Conservation (phyloP, 2,113 vertebrate genomes). For the Pedetes capensis region DNA sequence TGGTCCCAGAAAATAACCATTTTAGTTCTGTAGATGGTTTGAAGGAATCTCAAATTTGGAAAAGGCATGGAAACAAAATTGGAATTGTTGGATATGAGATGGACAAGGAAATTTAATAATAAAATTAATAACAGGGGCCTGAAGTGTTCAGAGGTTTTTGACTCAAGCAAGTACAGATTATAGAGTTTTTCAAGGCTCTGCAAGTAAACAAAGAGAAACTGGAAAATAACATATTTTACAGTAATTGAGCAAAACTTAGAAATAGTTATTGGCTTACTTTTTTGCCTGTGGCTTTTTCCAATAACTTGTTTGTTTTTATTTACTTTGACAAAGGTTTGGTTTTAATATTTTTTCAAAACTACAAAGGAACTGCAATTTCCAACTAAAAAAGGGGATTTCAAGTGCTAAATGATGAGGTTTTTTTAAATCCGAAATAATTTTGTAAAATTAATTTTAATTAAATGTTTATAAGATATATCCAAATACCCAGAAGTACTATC, state of each 20-base stretch:
- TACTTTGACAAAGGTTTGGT: not conserved
- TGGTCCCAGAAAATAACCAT: constrained; percentile 30
- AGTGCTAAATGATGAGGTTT: constrained; percentile 34
- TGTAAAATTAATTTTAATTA: constrained; percentile 44
- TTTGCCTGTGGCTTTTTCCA: constrained; percentile 26
- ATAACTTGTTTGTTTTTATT: constrained; percentile 24
- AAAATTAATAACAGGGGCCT: constrained; percentile 29
- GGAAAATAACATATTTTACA: constrained; percentile 36
- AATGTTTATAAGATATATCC: not conserved
- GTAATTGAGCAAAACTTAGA: constrained; percentile 43
- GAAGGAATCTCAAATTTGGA: constrained; percentile 19
- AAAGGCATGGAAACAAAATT: constrained; percentile 33
- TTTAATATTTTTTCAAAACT: constrained; percentile 44
- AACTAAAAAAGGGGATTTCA: constrained; percentile 3
- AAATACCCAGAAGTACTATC: constrained; percentile 26
- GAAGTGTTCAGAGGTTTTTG: constrained; percentile 32
- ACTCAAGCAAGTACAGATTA: constrained; percentile 22
- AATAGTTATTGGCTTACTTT: constrained; percentile 57
- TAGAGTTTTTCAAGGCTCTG: not conserved
- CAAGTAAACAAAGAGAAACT: constrained; percentile 23
- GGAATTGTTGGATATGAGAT: not conserved
- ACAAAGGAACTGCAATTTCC: constrained; percentile 2
- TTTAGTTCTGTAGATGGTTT: constrained; percentile 22
- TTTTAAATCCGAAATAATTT: constrained; percentile 40
- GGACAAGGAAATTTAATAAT: constrained; percentile 46